Evolutionary conservation across 2,888 invertebrate genomes (phyloP).

Genomic region (Anorthoa munda): DNA sequence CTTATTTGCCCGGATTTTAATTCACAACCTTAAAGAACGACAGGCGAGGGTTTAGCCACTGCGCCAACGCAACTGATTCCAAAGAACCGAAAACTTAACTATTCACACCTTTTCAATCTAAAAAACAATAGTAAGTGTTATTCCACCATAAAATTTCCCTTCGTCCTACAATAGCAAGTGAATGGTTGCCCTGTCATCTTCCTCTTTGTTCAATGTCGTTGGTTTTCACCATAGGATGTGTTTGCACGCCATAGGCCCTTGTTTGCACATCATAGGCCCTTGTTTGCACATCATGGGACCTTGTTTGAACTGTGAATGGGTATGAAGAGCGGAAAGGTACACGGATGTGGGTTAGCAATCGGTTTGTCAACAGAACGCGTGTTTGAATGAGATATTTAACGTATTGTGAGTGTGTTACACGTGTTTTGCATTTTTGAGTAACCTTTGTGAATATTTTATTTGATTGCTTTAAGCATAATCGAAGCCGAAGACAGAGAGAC

Average conservation of each 20-base stretch:
- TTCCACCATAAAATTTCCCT: background rate
- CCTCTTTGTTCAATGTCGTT: constrained; percentile 41
- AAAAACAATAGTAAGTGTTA: background rate
- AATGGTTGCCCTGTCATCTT: constrained; percentile 43
- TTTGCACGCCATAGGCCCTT: constrained; percentile 25
- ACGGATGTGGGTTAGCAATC: constrained; percentile 12
- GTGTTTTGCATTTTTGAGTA: no score
- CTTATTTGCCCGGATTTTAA: no score
- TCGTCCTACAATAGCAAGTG: constrained; percentile 6
- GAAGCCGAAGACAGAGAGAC: no score
- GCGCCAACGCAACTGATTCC: no score
- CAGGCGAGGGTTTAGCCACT: no score
- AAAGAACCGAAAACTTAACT: background rate
- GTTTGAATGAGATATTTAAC: background rate
- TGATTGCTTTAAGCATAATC: no score
- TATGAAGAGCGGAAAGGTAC: constrained; percentile 11
- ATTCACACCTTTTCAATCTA: background rate
- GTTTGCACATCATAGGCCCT: constrained; percentile 15
- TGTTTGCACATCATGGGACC: constrained; percentile 29
- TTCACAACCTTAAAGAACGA: no score
- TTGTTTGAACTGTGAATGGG: constrained; percentile 29
- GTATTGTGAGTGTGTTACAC: no score
- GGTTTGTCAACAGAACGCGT: constrained; percentile 3
- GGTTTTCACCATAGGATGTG: constrained; percentile 31
- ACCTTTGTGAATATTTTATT: no score